These are phyloP conservation scores for Epinotia nisella DNA, from an alignment of 2,888 invertebrate species.

Conservation along the genomic window DNA sequence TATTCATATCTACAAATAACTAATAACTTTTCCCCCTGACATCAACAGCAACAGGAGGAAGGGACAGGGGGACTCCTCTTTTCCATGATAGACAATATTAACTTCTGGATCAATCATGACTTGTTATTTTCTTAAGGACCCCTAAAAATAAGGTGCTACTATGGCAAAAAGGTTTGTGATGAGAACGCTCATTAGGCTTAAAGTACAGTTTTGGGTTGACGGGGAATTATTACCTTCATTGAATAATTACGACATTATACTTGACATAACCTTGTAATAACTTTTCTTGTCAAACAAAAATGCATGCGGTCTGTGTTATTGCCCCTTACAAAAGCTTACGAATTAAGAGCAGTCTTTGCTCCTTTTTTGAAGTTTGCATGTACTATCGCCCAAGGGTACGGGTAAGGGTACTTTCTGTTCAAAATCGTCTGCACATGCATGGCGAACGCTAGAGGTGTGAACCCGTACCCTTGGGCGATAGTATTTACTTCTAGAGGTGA, in stretches of 20 bases:
- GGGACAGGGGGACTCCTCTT: not conserved
- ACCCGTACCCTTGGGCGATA: no score
- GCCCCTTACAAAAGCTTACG: not conserved
- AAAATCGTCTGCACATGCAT: no score
- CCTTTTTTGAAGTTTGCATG: not conserved
- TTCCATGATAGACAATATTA: constrained; percentile 25
- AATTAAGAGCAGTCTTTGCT: constrained; percentile 3
- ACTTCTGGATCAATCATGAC: constrained; percentile 32
- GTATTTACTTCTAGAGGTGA: no score
- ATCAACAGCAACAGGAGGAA: not conserved
- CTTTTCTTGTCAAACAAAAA: constrained; percentile 43
- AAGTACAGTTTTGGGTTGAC: constrained; percentile 50
- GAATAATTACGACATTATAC: constrained; percentile 62
- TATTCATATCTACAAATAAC: no score
- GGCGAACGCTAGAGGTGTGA: no score
- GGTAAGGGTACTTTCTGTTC: no score
- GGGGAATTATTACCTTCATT: constrained; percentile 61
- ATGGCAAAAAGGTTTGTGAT: constrained; percentile 59
- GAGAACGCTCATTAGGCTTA: constrained; percentile 67
- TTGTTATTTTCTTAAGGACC: constrained; percentile 20
- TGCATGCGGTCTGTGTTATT: constrained; percentile 25
- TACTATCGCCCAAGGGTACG: no score
- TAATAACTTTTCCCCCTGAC: constrained; percentile 18
- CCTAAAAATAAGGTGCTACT: constrained; percentile 42
- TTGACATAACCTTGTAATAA: constrained; percentile 60